Percentiles rank a stretch among this genome's conserved stretches.
phyloP scores from a whole-genome alignment of 1,140 invertebrate genomes.

The Hylaeus volcanicus region DNA sequence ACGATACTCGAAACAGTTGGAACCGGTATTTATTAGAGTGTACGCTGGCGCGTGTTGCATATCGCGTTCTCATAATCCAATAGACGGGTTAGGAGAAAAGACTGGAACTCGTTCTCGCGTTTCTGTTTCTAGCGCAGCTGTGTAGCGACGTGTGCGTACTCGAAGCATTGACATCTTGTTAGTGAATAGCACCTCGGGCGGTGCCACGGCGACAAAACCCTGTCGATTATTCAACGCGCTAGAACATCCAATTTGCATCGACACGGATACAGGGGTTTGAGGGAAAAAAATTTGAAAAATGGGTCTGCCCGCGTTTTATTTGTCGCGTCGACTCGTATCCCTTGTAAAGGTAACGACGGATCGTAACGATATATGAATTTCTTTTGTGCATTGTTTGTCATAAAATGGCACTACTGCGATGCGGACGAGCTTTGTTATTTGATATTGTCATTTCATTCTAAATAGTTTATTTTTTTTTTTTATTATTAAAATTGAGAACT shows the following conservation, averaged over 20 bases:
- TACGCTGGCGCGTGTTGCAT: neutral
- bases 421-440: neutral
- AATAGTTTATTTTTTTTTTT: too few relatives aligned
- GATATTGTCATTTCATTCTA: too few relatives aligned
- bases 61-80: neutral
- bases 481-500: too few relatives aligned
- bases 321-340: too few relatives aligned
- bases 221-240: slow-evolving; percentile 60
- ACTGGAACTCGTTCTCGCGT: neutral
- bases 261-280: neutral
- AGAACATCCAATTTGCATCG: slow-evolving; percentile 64
- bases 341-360: neutral
- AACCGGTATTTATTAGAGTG: neutral
- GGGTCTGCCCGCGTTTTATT: neutral
- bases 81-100: neutral
- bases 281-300: slow-evolving; percentile 3
- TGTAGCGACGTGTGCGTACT: neutral
- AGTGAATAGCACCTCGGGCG: slow-evolving; percentile 48
- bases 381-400: neutral
- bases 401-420: neutral
- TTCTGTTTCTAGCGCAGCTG: neutral
- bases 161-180: slow-evolving; percentile 60
- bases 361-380: neutral
- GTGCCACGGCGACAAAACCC: slow-evolving; percentile 45
- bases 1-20: neutral